Evolutionary conservation across 2,113 vertebrate genomes (phyloP), one percentile per base, ranked within the genome.

Genomic region (Zosterops borbonicus): DNA sequence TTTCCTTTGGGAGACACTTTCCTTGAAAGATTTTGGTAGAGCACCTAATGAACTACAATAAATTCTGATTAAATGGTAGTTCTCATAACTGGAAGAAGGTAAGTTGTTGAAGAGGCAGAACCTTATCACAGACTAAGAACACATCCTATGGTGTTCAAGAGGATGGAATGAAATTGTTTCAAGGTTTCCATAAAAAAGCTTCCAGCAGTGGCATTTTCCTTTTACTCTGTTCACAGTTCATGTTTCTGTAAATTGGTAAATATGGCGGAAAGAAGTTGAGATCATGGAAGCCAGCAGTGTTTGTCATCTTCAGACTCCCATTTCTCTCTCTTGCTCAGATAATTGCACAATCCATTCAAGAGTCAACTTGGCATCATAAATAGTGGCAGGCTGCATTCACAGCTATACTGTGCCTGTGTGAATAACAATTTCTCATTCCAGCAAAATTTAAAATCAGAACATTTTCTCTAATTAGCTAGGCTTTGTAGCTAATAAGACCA

Each of bases 231-330:
- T 92, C 8, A 0, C 25, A 55, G 9, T 35, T 76, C n/a, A 35
- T 19, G 15, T n/a, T 87, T 87, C 39, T 53, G 21, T 55, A 60
- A 75, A 60, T 83, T 63, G 74, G 78, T 90, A 95, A 71, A 93
- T 87, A 71, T 18, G 75, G 62, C 85, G 95, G 86, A 96, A 97
- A 95, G 18, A 63, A 91, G 68, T 25, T 91, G 42, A 94, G 53
- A 70, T 86, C 96, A 65, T 67, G 79, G 47, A 44, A 82, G 83
- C 31, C 37, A 91, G 33, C 3, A 41, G 55, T 47, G 50, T 69
- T 84, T 79, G 37, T 67, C 75, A n/a, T 29, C 79, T 92, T 87
- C 55, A 78, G 87, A 84, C 44, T 89, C 69, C 52, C 52, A 74
- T 44, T 64, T 68, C 44, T 39, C 74, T 78, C 52, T 87, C 22